Evolutionary conservation across 2,797 vertebrate genomes (phyloP), one percentile per base, ranked within the genome.

Genomic region (Myiothlypis chrysogaster): DNA sequence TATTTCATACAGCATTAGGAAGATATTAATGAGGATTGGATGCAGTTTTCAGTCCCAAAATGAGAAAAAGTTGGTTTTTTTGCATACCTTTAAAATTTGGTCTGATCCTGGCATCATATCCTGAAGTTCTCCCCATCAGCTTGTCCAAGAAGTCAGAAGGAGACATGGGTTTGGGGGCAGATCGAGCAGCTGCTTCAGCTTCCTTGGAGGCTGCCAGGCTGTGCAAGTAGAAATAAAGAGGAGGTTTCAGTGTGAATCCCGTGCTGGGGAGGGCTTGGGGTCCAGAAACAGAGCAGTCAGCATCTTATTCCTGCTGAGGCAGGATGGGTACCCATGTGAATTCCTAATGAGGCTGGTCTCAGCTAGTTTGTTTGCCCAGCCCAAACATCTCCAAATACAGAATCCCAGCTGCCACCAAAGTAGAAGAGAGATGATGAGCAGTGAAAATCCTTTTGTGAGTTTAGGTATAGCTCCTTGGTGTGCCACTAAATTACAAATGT

Each of bases 111-210:
- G 99, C 99, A 69, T 99, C 99, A 1, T 99, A 99, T 91, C 99
- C 99, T 47, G 99, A 99, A 57, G 99, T 99, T 96, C 99, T 98
- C 73, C 99, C 99, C 99, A 99, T 99, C 94, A 99, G 96, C 89
- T 99, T 99, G 97, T 99, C 99, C 98, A 99, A 97, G 98, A 99
- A 99, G 97, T 99, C 99, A 0, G 99, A 99, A 68, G 99, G 99
- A 61, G 99, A 99, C 99, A 99, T 99, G 19, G 99, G 98, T 68
- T 99, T 98, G 89, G 98, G 97, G 23, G 99, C 98, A 87, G 99
- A 99, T 87, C 99, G 98, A 46, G 99, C 99, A 27, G 98, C 98
- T 34, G 99, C 99, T 75, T 98, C 98, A 35, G 98, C 98, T 98
- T 99, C 99, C 98, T 99, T 99, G 55, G 99, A 99, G 28, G 99